phyloP scores from a whole-genome alignment of 2,888 invertebrate species.

The Drosophila engyochracea region DNA sequence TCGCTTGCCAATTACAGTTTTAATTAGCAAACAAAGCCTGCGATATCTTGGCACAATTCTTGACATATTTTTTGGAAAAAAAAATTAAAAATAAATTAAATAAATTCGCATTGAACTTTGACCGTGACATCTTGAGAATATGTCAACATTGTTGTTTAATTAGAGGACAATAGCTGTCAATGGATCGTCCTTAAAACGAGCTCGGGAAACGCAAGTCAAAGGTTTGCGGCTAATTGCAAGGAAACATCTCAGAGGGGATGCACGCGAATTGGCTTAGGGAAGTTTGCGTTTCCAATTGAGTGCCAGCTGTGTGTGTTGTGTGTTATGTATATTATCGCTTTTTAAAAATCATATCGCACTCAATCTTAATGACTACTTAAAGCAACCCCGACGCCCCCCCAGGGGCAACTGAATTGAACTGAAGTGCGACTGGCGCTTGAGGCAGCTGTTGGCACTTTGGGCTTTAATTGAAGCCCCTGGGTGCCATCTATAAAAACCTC shows the following conservation, averaged over 20 bases:
- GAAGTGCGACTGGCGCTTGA: constrained; percentile 57
- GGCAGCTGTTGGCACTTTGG: constrained; percentile 56
- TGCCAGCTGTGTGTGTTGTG: constrained; percentile 61
- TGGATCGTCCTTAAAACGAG: constrained; percentile 43
- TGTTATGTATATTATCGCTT: constrained; percentile 9
- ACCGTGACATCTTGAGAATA: constrained; percentile 63
- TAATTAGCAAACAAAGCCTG: constrained; percentile 71
- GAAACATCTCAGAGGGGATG: constrained; percentile 16
- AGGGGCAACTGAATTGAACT: constrained; percentile 32
- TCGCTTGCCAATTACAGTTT: constrained; percentile 46
- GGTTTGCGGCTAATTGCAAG: constrained; percentile 54
- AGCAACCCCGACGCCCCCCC: constrained; percentile 50
- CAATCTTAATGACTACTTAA: constrained; percentile 79
- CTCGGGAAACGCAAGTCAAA: constrained; percentile 45
- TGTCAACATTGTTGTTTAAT: constrained; percentile 80
- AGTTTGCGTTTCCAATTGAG: constrained; percentile 31
- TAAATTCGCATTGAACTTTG: constrained; percentile 60
- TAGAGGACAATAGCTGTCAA: constrained; percentile 78
- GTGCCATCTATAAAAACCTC: constrained; percentile 79
- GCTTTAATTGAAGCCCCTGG: constrained; percentile 76
- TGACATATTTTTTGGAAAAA: constrained; percentile 33
- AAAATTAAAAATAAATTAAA: constrained; percentile 21
- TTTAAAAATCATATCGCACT: constrained; percentile 70
- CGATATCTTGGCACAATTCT: constrained; percentile 42
- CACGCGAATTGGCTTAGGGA: constrained; percentile 18